Evolutionary conservation across 2,113 vertebrate species (phyloP).

Genomic region (Sinocyclocheilus rhinocerous): DNA sequence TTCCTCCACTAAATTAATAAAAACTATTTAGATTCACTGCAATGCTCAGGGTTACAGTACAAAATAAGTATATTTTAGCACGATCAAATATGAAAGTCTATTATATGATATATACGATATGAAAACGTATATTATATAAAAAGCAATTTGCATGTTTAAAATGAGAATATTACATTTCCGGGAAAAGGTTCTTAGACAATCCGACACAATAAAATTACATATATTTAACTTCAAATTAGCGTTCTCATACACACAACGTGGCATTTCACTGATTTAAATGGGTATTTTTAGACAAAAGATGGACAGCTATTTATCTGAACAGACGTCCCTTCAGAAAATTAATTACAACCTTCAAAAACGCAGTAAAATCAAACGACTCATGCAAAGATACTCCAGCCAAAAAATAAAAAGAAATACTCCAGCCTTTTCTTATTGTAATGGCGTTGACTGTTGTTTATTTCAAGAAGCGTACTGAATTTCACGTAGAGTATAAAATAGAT

Average conservation of each 20-base stretch:
- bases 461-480: neutral
- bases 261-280: neutral
- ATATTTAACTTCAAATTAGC: neutral
- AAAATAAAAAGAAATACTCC: too few species aligned
- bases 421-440: neutral
- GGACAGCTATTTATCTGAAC: neutral
- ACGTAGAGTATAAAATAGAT: neutral
- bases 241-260: neutral
- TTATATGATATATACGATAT: too few species aligned
- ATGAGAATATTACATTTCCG: neutral
- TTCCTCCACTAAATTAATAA: neutral
- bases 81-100: neutral
- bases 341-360: constrained; percentile 17
- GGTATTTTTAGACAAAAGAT: neutral
- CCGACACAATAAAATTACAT: neutral
- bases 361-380: neutral
- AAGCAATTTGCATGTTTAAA: neutral
- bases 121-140: too few species aligned
- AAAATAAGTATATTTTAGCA: neutral
- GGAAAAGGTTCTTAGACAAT: neutral
- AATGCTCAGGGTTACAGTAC: neutral
- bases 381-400: neutral
- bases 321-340: constrained; percentile 8
- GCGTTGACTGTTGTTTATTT: neutral
- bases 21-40: neutral